These are phyloP conservation scores for Megathymus violae DNA, from an alignment of 1,140 invertebrate species.

Conservation along the genomic window DNA sequence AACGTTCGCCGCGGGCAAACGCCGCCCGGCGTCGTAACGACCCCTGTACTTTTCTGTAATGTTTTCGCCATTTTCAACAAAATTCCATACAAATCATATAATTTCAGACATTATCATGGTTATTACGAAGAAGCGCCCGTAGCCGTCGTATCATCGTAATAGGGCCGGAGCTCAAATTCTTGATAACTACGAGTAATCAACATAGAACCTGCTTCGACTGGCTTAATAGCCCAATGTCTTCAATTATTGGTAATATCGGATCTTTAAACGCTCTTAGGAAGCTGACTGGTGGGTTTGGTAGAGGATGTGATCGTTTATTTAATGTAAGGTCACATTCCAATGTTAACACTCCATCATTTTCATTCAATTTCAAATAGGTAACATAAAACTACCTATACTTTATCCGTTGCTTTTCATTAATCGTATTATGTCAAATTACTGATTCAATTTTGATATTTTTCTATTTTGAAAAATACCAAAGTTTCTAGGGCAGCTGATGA, in stretches of 20 bases:
- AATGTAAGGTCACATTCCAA: constrained; percentile 28
- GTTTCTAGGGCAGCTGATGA: too few relatives aligned
- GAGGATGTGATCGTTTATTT: constrained; percentile 47
- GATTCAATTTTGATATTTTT: too few relatives aligned
- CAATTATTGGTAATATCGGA: constrained; percentile 81
- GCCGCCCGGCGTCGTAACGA: constrained; percentile 65
- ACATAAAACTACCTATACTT: background rate
- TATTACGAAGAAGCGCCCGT: constrained; percentile 76
- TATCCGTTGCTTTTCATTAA: too few relatives aligned
- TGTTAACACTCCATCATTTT: constrained; percentile 10
- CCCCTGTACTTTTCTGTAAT: constrained; percentile 81
- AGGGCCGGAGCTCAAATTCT: constrained; percentile 72
- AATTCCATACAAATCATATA: constrained; percentile 82
- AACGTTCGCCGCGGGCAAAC: constrained; percentile 55
- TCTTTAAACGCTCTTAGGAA: constrained; percentile 77
- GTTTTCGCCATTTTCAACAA: constrained; percentile 83
- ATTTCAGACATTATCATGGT: constrained; percentile 80
- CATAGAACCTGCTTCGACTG: constrained; percentile 71
- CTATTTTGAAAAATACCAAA: too few relatives aligned
- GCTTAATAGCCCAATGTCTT: constrained; percentile 69
- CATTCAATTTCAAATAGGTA: constrained; percentile 24
- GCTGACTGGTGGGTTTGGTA: constrained; percentile 59
- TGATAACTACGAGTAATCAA: constrained; percentile 80
- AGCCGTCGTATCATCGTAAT: constrained; percentile 68
- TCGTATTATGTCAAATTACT: too few relatives aligned